phyloP scores from a whole-genome alignment of 2,888 invertebrate genomes.

The Athalia rosae region DNA sequence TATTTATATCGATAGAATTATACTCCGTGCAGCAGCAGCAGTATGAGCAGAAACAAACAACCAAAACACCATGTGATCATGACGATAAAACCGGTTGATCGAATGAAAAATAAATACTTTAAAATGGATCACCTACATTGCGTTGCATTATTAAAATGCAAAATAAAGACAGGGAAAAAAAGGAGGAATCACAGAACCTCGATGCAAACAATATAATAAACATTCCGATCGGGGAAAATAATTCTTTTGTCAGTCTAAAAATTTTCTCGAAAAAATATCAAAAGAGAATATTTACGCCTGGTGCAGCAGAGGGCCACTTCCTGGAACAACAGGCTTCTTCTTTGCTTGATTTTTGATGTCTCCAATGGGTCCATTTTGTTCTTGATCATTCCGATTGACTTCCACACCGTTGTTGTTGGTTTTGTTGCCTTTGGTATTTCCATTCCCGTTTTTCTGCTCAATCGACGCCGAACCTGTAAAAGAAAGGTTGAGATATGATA shows the following conservation, averaged over 20 bases:
- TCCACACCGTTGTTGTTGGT: slow-evolving; percentile 70
- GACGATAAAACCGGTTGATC: slow-evolving; percentile 4
- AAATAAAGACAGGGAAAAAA: slow-evolving; percentile 42
- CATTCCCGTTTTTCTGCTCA: slow-evolving; percentile 70
- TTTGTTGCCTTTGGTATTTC: slow-evolving; percentile 66
- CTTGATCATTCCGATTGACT: slow-evolving; percentile 68
- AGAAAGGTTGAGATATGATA: not conserved
- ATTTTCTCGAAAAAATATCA: slow-evolving; percentile 34
- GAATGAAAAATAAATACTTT: slow-evolving; percentile 21
- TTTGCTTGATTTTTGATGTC: slow-evolving; percentile 67
- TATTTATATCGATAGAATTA: slow-evolving; percentile 26
- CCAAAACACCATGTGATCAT: slow-evolving; percentile 4
- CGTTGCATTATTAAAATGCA: not conserved
- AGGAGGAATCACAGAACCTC: slow-evolving; percentile 17
- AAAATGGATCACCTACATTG: not conserved
- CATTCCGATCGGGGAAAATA: not conserved
- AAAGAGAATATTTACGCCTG: slow-evolving; percentile 74
- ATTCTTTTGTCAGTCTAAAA: not conserved
- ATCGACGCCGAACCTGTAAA: slow-evolving; percentile 68
- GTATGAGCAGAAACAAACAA: not conserved
- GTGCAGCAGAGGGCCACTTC: slow-evolving; percentile 76
- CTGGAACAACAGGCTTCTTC: slow-evolving; percentile 69
- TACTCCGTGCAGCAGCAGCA: not conserved
- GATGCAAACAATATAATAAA: not conserved
- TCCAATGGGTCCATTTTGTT: slow-evolving; percentile 63